Conservation (phyloP, 1,140 invertebrate genomes). For the Listronotus bonariensis region DNA sequence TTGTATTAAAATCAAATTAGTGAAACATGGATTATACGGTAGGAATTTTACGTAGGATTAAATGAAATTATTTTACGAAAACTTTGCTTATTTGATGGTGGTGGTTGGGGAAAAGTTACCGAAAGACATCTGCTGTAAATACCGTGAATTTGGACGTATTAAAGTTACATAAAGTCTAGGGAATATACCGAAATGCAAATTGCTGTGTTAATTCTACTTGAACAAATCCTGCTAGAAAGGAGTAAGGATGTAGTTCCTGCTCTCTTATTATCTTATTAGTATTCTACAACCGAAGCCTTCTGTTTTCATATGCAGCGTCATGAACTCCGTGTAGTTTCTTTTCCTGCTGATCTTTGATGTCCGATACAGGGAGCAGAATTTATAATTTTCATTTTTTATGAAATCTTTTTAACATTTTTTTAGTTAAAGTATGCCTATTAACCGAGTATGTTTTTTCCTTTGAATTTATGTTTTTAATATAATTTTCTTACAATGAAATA, state of each 20-base stretch:
- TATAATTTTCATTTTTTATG: not conserved
- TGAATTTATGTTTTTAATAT: too few species aligned
- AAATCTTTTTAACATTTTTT: too few species aligned
- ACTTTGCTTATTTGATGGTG: conserved; percentile 24
- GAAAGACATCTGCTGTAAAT: conserved; percentile 32
- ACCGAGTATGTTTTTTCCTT: too few species aligned
- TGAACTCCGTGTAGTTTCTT: conserved; percentile 21
- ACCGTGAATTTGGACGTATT: conserved; percentile 36
- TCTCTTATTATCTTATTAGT: conserved; percentile 36
- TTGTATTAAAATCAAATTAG: conserved; percentile 35
- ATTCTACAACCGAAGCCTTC: conserved; percentile 25
- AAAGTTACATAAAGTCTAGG: conserved; percentile 35
- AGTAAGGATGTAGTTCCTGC: conserved; percentile 7
- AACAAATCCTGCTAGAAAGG: conserved; percentile 30
- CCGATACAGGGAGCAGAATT: conserved; percentile 14
- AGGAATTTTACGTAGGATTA: conserved; percentile 11
- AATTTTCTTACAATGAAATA: too few species aligned
- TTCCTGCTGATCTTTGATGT: conserved; percentile 26
- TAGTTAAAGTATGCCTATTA: too few species aligned
- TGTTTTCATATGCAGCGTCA: conserved; percentile 32
- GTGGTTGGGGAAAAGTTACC: conserved; percentile 16
- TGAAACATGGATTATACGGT: conserved; percentile 10
- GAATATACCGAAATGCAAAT: conserved; percentile 34
- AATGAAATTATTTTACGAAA: conserved; percentile 25
- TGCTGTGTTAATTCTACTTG: conserved; percentile 32